Percentiles rank a stretch among this genome's conserved stretches.
phyloP scores from a whole-genome alignment of 2,797 vertebrate genomes.

The Melanitta fusca region DNA sequence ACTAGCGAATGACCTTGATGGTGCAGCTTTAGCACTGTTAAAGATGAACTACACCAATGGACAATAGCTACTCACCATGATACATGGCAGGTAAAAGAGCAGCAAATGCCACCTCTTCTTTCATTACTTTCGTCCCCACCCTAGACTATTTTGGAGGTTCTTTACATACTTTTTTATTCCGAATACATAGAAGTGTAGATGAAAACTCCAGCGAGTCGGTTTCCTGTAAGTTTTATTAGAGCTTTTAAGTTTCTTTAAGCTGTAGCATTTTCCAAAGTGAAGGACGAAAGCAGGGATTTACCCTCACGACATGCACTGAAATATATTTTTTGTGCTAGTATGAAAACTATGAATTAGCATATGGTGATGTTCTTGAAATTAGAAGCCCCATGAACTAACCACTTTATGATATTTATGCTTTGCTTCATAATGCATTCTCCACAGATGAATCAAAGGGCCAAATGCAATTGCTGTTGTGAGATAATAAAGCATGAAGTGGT shows the following conservation, averaged over 20 bases:
- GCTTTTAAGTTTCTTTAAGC: constrained; percentile 73
- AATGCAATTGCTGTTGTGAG: constrained; percentile 79
- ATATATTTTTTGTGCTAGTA: constrained; percentile 67
- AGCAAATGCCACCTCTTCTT: neutral
- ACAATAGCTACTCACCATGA: neutral
- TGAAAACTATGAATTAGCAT: constrained; percentile 78
- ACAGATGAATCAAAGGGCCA: constrained; percentile 82
- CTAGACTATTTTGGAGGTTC: neutral
- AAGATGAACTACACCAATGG: neutral
- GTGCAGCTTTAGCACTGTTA: neutral
- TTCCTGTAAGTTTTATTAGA: constrained; percentile 48
- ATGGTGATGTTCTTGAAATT: constrained; percentile 80
- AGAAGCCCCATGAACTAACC: constrained; percentile 83
- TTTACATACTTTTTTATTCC: neutral
- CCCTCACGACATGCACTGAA: constrained; percentile 55
- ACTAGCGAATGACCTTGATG: neutral
- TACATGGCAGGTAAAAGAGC: neutral
- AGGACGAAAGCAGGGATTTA: constrained; percentile 58
- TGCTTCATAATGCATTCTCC: constrained; percentile 83
- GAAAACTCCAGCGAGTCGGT: constrained; percentile 17
- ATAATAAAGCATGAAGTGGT: constrained; percentile 82
- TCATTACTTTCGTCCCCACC: neutral
- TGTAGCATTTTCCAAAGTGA: constrained; percentile 64
- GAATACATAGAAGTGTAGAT: neutral
- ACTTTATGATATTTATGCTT: constrained; percentile 81